These are phyloP conservation scores for Stenodera caucasica DNA, from an alignment of 2,888 invertebrate species.

Conservation along the genomic window DNA sequence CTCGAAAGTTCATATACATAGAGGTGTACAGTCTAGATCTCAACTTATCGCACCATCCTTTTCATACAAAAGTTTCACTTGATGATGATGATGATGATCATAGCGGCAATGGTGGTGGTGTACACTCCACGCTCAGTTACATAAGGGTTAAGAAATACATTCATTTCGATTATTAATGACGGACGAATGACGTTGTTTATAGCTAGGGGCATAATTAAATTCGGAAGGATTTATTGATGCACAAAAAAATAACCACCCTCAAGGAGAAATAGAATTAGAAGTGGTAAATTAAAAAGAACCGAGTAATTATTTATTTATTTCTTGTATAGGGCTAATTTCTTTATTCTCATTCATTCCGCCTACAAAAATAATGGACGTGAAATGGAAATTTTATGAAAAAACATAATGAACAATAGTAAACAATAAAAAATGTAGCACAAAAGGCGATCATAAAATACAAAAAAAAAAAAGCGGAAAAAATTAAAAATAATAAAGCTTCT, in stretches of 20 bases:
- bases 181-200: slow-evolving; percentile 17
- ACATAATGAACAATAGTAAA: neutral
- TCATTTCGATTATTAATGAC: slow-evolving; percentile 36
- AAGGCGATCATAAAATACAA: neutral
- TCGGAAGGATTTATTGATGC: slow-evolving; percentile 18
- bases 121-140: slow-evolving; percentile 37
- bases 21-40: slow-evolving; percentile 55
- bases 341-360: neutral
- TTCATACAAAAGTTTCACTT: slow-evolving; percentile 18
- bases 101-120: slow-evolving; percentile 9
- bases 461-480: neutral
- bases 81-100: neutral
- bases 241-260: slow-evolving; percentile 8
- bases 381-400: neutral
- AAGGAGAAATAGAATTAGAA: slow-evolving; percentile 13
- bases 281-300: neutral
- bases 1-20: slow-evolving; percentile 56
- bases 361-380: neutral
- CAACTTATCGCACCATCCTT: slow-evolving; percentile 37
- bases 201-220: slow-evolving; percentile 18
- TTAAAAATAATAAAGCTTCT: neutral
- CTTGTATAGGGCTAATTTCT: neutral
- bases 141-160: slow-evolving; percentile 41
- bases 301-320: neutral
- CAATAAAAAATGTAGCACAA: neutral